Base-by-base conservation (phyloP, 37 sponge, comb jelly and placozoan genomes). In the Chondrosia reniformis region DNA sequence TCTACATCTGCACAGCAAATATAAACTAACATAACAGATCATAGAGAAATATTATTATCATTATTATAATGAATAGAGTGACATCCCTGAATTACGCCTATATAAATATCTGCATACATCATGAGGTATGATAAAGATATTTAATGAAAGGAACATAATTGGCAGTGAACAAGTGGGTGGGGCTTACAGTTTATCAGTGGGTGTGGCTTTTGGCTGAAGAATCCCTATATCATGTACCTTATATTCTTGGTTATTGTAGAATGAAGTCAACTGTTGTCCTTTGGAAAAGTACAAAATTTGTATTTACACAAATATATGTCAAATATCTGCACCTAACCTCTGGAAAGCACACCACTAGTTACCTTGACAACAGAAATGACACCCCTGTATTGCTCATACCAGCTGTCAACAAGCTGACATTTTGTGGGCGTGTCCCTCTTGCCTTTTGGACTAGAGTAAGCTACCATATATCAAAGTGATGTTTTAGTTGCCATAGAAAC, bases 291-390 rank as follows among this genome's bases (percentile, higher is more conserved):
- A 39, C 31, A 3, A 24, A 64, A 65, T 32, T 5, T 5, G 57
- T 32, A 76, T 27, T 6, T 57, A 63, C 5, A 49, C 62, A 77
- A 30, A 82, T n/a, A 46, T 24, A n/a, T 21, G n/a, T 22, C 64
- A 37, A 9, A 30, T 15, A 45, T 22, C 72, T 28, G 1, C 24
- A 21, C 38, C 75, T 30, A 46, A 86, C 94, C 94, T 81, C 43
- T 52, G 4, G 33, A 32, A 2, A 94, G 39, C 2, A 49, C 39
- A 1, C 96, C 96, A 81, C 93, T 90, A 8, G 27, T 40, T 22
- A 95, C 79, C 22, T 87, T 86, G 46, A 95, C 55, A 36, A 89
- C 78, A 81, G 93, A 92, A n/a, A 95, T 38, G n/a, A 93, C 96
- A 0, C 96, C 96, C 42, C 88, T 57, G 74, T 89, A 89, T 2